Percentiles rank a stretch among this genome's conserved stretches.
Conservation (phyloP, 2,888 invertebrate genomes). For the Lymantria monacha region DNA sequence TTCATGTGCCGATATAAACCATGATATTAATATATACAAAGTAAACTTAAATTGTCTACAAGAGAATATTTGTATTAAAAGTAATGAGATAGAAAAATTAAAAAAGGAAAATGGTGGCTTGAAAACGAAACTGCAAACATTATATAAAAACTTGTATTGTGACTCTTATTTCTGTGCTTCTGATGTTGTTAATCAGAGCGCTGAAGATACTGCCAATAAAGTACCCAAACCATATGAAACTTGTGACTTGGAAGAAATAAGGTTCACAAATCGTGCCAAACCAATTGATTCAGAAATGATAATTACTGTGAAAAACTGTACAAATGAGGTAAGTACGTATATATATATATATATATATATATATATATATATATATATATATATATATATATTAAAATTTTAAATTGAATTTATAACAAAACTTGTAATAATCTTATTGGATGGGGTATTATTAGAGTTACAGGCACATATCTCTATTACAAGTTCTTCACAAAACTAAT, state of each 20-base stretch:
- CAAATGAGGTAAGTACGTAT: constrained; percentile 50
- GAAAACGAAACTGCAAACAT: constrained; percentile 53
- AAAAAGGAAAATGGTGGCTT: constrained; percentile 55
- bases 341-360: neutral
- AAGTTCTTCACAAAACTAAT: constrained; percentile 74
- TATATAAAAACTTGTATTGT: constrained; percentile 38
- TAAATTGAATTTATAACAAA: neutral
- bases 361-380: no score
- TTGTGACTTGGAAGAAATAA: constrained; percentile 31
- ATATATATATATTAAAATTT: neutral
- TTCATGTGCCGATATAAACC: constrained; percentile 23
- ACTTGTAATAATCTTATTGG: neutral
- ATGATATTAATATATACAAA: constrained; percentile 39
- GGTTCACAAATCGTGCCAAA: constrained; percentile 25
- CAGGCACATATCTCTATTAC: constrained; percentile 61
- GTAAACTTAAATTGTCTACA: constrained; percentile 46
- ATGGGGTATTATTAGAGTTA: constrained; percentile 49
- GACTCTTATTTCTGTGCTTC: constrained; percentile 24
- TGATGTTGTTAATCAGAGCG: constrained; percentile 9
- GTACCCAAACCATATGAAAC: constrained; percentile 52
- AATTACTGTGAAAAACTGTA: constrained; percentile 69
- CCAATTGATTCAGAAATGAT: constrained; percentile 68
- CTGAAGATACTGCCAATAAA: constrained; percentile 19
- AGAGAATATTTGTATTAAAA: constrained; percentile 43
- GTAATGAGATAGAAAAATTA: constrained; percentile 50